phyloP scores from a whole-genome alignment of 2,797 vertebrate species.

The Liasis olivaceus region DNA sequence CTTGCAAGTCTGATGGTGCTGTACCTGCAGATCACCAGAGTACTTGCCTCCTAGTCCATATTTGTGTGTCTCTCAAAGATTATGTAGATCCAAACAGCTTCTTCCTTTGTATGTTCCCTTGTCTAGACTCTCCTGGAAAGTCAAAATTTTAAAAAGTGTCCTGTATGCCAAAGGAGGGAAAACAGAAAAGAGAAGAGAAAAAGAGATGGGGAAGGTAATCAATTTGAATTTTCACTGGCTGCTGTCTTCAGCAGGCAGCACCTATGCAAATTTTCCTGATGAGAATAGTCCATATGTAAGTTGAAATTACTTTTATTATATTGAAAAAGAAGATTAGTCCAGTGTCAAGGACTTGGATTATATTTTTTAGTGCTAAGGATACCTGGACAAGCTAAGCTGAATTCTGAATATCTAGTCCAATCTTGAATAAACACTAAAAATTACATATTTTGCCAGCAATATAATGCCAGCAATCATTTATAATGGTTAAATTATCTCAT shows the following conservation, averaged over 20 bases:
- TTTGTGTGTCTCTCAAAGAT: neutral
- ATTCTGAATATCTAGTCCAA: neutral
- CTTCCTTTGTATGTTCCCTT: neutral
- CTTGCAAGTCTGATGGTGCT: neutral
- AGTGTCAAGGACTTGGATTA: neutral
- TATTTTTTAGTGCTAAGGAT: neutral
- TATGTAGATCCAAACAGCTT: neutral
- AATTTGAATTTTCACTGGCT: neutral
- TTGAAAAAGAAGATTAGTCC: neutral
- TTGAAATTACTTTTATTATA: neutral
- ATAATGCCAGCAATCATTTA: neutral
- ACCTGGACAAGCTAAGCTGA: neutral
- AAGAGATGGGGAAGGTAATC: neutral
- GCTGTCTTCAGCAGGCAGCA: neutral
- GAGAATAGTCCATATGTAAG: neutral
- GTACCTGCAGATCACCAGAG: neutral
- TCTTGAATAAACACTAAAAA: neutral
- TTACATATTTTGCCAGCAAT: neutral
- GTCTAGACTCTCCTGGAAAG: neutral
- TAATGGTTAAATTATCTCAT: neutral
- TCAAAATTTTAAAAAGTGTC: neutral
- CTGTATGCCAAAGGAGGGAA: neutral
- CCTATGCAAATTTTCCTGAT: neutral
- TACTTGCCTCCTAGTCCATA: neutral
- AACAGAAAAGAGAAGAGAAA: neutral